Conservation (phyloP, 2,888 invertebrate species). For the Masnerella sp. region DNA sequence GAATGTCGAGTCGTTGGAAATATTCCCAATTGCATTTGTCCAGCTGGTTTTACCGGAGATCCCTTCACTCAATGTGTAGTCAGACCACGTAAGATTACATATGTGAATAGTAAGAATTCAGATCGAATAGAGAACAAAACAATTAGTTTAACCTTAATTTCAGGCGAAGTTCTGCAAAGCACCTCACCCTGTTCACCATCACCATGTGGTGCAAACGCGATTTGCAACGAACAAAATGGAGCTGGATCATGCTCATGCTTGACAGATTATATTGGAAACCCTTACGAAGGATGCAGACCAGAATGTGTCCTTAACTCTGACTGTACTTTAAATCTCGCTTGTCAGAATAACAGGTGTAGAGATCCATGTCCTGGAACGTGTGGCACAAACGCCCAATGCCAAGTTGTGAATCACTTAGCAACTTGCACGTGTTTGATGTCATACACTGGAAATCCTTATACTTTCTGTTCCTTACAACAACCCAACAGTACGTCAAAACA, state of each 20-base stretch:
- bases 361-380: slow-evolving; percentile 92
- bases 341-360: slow-evolving; percentile 87
- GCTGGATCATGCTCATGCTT: slow-evolving; percentile 85
- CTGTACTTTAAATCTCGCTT: slow-evolving; percentile 85
- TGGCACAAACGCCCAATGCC: slow-evolving; percentile 77
- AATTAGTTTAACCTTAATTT: background rate
- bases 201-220: slow-evolving; percentile 86
- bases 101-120: background rate
- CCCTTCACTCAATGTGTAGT: slow-evolving; percentile 80
- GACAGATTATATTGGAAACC: slow-evolving; percentile 85
- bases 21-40: slow-evolving; percentile 83
- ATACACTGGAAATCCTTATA: slow-evolving; percentile 87
- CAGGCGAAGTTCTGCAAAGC: slow-evolving; percentile 9
- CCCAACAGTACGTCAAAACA: slow-evolving; percentile 13
- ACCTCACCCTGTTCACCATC: slow-evolving; percentile 83
- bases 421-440: slow-evolving; percentile 85
- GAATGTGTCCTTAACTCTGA: slow-evolving; percentile 89
- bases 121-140: background rate
- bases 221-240: slow-evolving; percentile 80
- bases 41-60: slow-evolving; percentile 81
- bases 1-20: slow-evolving; percentile 80
- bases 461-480: slow-evolving; percentile 76
- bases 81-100: slow-evolving; percentile 21
- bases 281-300: slow-evolving; percentile 86
- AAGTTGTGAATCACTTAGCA: slow-evolving; percentile 82